Conservation (phyloP, 2,888 invertebrate genomes). For the Parnassius mnemosyne region DNA sequence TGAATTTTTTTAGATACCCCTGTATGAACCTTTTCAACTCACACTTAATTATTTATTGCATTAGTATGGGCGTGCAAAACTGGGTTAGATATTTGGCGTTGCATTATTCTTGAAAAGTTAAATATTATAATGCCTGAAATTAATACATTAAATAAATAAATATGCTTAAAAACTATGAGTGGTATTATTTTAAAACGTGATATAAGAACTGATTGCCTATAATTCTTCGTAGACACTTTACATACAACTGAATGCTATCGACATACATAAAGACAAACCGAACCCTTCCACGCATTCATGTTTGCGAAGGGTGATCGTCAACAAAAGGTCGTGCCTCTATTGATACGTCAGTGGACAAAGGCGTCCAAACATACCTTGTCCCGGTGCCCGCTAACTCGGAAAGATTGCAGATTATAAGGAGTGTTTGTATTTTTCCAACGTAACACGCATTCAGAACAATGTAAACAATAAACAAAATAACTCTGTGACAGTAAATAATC, state of each 20-base stretch:
- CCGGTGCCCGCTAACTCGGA: slow-evolving; percentile 28
- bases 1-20: too few relatives aligned
- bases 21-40: too few relatives aligned
- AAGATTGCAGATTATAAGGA: slow-evolving; percentile 34
- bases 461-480: not conserved
- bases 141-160: too few relatives aligned
- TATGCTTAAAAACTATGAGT: too few relatives aligned
- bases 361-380: slow-evolving; percentile 28
- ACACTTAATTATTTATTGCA: too few relatives aligned
- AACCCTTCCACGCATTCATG: slow-evolving; percentile 23
- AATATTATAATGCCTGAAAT: too few relatives aligned
- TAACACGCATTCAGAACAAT: not conserved
- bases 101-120: too few relatives aligned
- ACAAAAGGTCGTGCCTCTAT: slow-evolving; percentile 36
- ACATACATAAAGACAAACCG: slow-evolving; percentile 27
- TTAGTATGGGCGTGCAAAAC: too few relatives aligned
- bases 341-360: slow-evolving; percentile 39
- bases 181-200: too few relatives aligned
- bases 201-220: not conserved
- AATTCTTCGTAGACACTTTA: slow-evolving; percentile 14
- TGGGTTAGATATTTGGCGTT: too few relatives aligned
- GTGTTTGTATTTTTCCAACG: slow-evolving; percentile 29
- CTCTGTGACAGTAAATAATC: not conserved
- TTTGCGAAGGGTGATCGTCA: slow-evolving; percentile 32
- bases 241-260: slow-evolving; percentile 5